A percentile compares a stretch with the other conserved stretches of the same genome.
Conservation (phyloP, 2,797 vertebrate species). For the Amphiprion clarkii region DNA sequence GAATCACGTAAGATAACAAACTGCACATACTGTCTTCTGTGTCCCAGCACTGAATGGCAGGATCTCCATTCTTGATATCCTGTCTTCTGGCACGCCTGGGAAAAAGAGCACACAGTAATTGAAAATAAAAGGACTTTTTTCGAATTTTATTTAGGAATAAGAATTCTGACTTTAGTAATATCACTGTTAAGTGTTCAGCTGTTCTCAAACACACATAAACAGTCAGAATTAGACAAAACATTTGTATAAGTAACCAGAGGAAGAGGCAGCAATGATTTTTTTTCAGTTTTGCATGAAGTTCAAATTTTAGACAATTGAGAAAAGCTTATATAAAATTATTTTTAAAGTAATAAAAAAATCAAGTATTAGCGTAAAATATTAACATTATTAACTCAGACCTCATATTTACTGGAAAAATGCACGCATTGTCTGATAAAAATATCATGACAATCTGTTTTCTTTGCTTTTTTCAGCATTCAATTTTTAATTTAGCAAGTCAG, state of each 20-base stretch:
- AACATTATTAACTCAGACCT: too few relatives aligned
- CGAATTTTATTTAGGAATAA: background rate
- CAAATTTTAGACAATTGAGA: too few relatives aligned
- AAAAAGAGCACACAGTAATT: slow-evolving; percentile 56
- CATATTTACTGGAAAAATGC: background rate
- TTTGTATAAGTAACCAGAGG: too few relatives aligned
- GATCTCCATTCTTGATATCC: slow-evolving; percentile 97
- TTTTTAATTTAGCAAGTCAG: background rate
- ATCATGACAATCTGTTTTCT: background rate
- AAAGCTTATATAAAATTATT: too few relatives aligned
- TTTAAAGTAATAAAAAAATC: too few relatives aligned
- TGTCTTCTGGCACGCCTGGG: slow-evolving; percentile 95
- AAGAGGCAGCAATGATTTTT: too few relatives aligned
- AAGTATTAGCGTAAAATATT: too few relatives aligned
- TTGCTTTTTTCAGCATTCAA: background rate
- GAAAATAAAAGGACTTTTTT: background rate
- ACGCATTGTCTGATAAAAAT: background rate
- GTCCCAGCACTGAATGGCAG: slow-evolving; percentile 96
- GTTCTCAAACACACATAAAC: too few relatives aligned
- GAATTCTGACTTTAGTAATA: background rate
- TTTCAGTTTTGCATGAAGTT: too few relatives aligned
- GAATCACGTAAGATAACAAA: background rate
- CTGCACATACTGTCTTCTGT: slow-evolving; percentile 91
- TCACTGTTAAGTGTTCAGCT: too few relatives aligned
- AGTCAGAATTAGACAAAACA: too few relatives aligned